Evolutionary conservation across 2,113 vertebrate genomes (phyloP), one percentile per base, ranked within the genome.

Genomic region (Esox niger): DNA sequence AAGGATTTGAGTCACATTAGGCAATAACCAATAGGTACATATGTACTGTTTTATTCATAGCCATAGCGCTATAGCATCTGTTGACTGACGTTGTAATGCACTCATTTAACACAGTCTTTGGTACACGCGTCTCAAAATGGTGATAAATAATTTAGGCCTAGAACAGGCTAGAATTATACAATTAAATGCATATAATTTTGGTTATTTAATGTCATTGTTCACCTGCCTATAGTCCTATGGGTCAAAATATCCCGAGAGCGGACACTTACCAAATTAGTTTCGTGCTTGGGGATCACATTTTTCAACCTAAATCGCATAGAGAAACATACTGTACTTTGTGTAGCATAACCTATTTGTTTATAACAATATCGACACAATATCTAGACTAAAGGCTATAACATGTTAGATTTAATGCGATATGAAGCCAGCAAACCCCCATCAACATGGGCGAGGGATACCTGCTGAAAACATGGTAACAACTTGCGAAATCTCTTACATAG

Each of bases 401-500:
- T 9, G 20, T 52, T 52, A 21, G 47, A 52, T 21, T 52, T 52
- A n/a, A 52, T 23, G n/a, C 47, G 2, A 23, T 21, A 52, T 23
- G 20, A 23, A n/a, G 47, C 47, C 47, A 21, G 47, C 17, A 43
- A 43, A 43, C 35, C 11, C 13, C 47, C 7, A 27, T 29, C 29
- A 30, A 17, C 56, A 21, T 17, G 35, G 30, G 47, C 5, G n/a
- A 59, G 7, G 11, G 26, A 30, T 15, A 58, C 21, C 15, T 6
- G 11, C 26, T 13, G 56, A 5, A 58, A 7, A 52, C 74, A 68
- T 38, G 65, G 70, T 68, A 33, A 64, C 64, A 26, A 64, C 71
- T 71, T 61, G 71, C 67, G 69, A 64, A 74, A 75, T 57, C 73
- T 32, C 64, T 82, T 73, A 82, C 76, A 73, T 55, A 46, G 26